Conservation (phyloP, 2,888 invertebrate genomes). For the Orchestes rusci region DNA sequence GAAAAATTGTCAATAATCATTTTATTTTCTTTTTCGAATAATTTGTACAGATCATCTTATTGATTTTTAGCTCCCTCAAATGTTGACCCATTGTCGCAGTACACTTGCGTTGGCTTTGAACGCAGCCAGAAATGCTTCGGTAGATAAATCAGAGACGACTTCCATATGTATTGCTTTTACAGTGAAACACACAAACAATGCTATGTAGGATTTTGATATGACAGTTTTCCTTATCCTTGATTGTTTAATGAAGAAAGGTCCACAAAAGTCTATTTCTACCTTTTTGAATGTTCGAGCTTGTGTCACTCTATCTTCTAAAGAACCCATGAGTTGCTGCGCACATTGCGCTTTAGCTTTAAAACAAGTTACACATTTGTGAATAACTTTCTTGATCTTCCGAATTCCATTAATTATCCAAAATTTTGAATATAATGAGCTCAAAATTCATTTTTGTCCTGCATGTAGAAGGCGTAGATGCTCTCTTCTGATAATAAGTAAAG, state of each 20-base stretch:
- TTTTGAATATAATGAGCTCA: not conserved
- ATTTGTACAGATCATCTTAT: constrained; percentile 3
- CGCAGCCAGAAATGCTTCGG: constrained; percentile 1
- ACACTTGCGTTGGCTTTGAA: constrained; percentile 1
- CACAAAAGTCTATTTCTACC: constrained; percentile 1
- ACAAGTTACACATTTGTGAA: too few relatives aligned
- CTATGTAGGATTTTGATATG: constrained; percentile 1
- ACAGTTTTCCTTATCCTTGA: not conserved
- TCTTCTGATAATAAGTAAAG: constrained; percentile 3
- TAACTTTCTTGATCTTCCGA: constrained; percentile 15
- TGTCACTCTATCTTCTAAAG: not conserved
- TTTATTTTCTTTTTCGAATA: not conserved
- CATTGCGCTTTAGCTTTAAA: constrained; percentile 13
- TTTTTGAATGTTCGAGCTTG: not conserved
- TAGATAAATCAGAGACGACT: not conserved
- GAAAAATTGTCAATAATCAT: constrained; percentile 1
- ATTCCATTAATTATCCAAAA: constrained; percentile 2
- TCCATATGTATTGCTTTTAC: constrained; percentile 2
- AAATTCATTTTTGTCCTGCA: not conserved
- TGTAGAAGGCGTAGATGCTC: not conserved
- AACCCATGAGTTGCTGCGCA: not conserved
- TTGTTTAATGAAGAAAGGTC: constrained; percentile 1
- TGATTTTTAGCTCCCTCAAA: constrained; percentile 1
- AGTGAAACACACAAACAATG: constrained; percentile 1
- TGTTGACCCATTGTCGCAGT: not conserved